These are phyloP conservation scores for Agrochola litura DNA, from an alignment of 2,888 invertebrate genomes.

Conservation along the genomic window DNA sequence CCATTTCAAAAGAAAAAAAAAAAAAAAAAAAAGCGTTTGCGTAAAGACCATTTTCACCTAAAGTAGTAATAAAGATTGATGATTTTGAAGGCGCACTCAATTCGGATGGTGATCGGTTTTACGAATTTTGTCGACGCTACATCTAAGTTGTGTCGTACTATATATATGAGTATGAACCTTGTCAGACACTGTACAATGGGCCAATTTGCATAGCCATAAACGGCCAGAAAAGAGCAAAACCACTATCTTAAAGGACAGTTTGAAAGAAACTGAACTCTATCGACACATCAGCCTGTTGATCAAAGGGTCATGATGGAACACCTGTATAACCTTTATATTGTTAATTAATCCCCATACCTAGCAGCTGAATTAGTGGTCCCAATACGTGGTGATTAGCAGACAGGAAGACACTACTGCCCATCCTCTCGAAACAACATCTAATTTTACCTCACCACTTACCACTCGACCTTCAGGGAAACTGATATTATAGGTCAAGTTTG, in stretches of 20 bases:
- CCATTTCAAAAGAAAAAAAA: no score
- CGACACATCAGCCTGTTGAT: not conserved
- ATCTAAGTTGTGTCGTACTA: no score
- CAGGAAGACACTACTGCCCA: not conserved
- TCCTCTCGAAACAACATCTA: not conserved
- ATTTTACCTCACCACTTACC: not conserved
- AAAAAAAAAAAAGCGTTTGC: no score
- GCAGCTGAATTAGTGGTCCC: not conserved
- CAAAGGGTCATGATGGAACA: no score
- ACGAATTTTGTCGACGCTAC: no score
- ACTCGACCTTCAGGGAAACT: not conserved
- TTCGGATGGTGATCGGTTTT: no score
- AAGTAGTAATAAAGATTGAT: no score
- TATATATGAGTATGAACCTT: not conserved
- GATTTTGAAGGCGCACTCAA: no score
- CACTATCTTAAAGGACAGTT: not conserved
- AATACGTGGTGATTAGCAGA: not conserved
- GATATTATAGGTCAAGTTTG: conserved; percentile 7
- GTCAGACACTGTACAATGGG: not conserved
- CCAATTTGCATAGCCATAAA: not conserved
- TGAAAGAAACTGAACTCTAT: not conserved
- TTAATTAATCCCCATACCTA: not conserved
- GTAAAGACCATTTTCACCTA: no score
- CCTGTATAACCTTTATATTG: no score
- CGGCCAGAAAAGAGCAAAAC: not conserved